Conservation (phyloP, 2,797 vertebrate genomes). For the Characodon lateralis region DNA sequence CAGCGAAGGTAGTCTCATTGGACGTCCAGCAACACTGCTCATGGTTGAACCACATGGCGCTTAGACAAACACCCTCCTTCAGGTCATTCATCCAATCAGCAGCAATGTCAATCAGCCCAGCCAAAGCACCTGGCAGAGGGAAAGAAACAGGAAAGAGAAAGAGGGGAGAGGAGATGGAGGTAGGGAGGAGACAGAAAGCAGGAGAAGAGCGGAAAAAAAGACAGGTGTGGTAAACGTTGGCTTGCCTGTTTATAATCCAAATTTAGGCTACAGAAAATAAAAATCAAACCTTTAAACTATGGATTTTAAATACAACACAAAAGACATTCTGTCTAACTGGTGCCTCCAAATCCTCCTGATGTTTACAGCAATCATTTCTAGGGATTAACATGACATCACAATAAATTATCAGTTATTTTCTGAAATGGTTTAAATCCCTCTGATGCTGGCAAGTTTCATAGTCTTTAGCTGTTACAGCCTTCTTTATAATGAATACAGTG, state of each 20-base stretch:
- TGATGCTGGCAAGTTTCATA: background rate
- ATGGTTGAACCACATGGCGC: conserved; percentile 97
- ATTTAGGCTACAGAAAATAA: background rate
- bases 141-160: conserved; percentile 8
- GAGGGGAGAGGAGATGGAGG: conserved; percentile 2
- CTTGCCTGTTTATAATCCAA: background rate
- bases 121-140: conserved; percentile 87
- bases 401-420: background rate
- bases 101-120: conserved; percentile 97
- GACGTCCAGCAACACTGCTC: conserved; percentile 99
- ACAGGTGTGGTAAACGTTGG: conserved; percentile 10
- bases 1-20: conserved; percentile 95
- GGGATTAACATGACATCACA: background rate
- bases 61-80: conserved; percentile 97
- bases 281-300: background rate
- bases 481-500: background rate
- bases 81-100: conserved; percentile 99
- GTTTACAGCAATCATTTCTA: background rate
- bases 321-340: background rate
- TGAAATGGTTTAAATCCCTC: background rate
- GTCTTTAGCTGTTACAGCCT: background rate
- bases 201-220: background rate
- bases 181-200: background rate
- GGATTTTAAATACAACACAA: background rate
- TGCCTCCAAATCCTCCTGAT: background rate